A percentile compares a stretch with the other conserved stretches of the same genome.
phyloP scores from a whole-genome alignment of 2,888 invertebrate genomes.

The Diaperis boleti region DNA sequence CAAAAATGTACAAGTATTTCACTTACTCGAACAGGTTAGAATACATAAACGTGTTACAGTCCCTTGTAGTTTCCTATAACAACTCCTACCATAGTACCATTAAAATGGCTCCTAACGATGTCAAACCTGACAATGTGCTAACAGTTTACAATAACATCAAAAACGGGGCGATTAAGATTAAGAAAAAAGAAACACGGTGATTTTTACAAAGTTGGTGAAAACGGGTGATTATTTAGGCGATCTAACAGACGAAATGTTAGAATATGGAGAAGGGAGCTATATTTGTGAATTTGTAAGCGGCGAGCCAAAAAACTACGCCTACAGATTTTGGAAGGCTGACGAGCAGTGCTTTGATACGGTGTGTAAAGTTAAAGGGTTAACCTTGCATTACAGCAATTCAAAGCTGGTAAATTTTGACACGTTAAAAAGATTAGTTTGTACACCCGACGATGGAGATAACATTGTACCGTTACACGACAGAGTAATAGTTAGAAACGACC shows the following conservation, averaged over 20 bases:
- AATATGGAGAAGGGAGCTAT: slow-evolving; percentile 42
- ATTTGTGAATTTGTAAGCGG: slow-evolving; percentile 55
- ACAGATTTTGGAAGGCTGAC: slow-evolving; percentile 41
- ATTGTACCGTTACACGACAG: no score
- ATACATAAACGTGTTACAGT: slow-evolving; percentile 52
- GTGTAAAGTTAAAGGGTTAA: slow-evolving; percentile 42
- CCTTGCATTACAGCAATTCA: slow-evolving; percentile 37
- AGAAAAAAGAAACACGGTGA: no score
- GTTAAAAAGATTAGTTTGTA: slow-evolving; percentile 11
- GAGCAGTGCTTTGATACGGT: slow-evolving; percentile 21
- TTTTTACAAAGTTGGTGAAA: no score
- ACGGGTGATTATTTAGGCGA: slow-evolving; percentile 57
- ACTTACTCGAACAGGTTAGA: slow-evolving; percentile 41
- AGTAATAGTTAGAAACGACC: no score
- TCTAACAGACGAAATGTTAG: slow-evolving; percentile 57
- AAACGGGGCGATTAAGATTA: background rate
- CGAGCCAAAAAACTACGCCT: slow-evolving; percentile 59
- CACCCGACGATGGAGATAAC: no score
- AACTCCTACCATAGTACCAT: slow-evolving; percentile 45
- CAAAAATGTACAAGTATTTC: slow-evolving; percentile 47
- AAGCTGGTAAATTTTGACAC: slow-evolving; percentile 35
- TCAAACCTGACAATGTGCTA: slow-evolving; percentile 26
- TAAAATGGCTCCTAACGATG: slow-evolving; percentile 45
- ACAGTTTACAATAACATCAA: slow-evolving; percentile 31
- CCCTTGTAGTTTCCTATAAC: slow-evolving; percentile 51